A percentile compares a stretch with the other conserved stretches of the same genome.
Evolutionary conservation across 2,113 vertebrate species (phyloP).

Genomic region (Pungitius pungitius): DNA sequence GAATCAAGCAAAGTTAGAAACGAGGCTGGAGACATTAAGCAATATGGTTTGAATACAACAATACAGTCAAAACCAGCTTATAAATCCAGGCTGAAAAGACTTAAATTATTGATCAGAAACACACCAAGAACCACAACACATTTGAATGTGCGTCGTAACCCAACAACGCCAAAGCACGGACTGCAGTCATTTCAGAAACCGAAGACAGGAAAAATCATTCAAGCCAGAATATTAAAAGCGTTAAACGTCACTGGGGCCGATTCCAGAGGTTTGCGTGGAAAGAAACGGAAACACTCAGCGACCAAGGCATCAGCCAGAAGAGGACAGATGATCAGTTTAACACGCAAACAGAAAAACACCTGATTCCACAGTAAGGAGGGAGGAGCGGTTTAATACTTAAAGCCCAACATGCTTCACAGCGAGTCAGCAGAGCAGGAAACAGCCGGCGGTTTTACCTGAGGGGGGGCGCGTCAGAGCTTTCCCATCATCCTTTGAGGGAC

Average conservation of each 20-base stretch:
- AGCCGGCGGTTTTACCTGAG: conserved; percentile 66
- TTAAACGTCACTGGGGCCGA: neutral
- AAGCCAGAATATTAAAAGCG: neutral
- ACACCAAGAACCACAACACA: neutral
- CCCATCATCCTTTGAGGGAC: conserved; percentile 66
- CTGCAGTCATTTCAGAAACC: neutral
- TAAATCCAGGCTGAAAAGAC: neutral
- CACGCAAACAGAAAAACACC: neutral
- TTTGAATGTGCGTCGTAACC: neutral
- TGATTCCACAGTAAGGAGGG: neutral
- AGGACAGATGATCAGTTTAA: conserved; percentile 8
- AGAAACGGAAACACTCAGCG: neutral
- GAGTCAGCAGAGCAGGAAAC: neutral
- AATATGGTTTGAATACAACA: neutral
- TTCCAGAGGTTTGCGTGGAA: neutral
- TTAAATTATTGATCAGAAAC: neutral
- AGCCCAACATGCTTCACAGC: conserved; percentile 21
- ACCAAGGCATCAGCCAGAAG: neutral
- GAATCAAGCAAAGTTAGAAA: neutral
- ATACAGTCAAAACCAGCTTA: neutral
- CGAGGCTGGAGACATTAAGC: neutral
- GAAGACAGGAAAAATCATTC: no score
- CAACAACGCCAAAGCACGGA: neutral
- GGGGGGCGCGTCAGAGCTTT: conserved; percentile 50
- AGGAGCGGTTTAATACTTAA: neutral